Evolutionary conservation across 1,140 invertebrate genomes (phyloP), one percentile per base, ranked within the genome.

Genomic region (Dryas iulia): DNA sequence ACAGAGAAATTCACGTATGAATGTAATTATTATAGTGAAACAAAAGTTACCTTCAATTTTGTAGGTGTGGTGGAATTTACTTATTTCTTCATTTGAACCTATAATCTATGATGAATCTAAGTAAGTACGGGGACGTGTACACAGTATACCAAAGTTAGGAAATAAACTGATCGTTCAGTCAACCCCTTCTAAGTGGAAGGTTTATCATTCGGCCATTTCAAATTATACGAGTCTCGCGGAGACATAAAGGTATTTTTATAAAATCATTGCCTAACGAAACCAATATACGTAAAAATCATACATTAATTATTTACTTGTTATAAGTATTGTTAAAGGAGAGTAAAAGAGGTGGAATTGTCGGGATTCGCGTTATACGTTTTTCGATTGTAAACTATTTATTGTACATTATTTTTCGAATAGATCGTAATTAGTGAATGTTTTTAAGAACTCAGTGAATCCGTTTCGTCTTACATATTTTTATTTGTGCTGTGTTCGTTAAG

Each of bases 251-350:
- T 90, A 90, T 91, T 91, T 91, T 90, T 90, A 87, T 89, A 91
- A 89, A 91, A 91, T 85, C 89, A 87, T 90, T 90, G 84, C 84
- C 82, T 90, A 89, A 82, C 79, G 79, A 82, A 92, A 91, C 86
- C 83, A 79, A 92, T 85, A 92, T 92, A 92, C 91, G 91, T 92
- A 92, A 92, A 84, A 83, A 92, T 89, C 86, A 82, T 86, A 80
- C 78, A 81, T 79, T 77, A 76, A 87, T 83, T 90, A 90, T 88
- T 87, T 89, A 89, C 82, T 88, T 81, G 82, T 89, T 88, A 77
- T 82, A 83, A 82, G 80, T 82, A 85, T 70, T 77, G 71, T 73
- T 81, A 79, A 78, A 78, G 73, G 74, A 66, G 77, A 78, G 76
- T 77, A 75, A 75, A 77, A 72, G 73, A 76, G 76, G 72, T 73